Evolutionary conservation across 1,140 invertebrate genomes (phyloP), one percentile per base, ranked within the genome.

Genomic region (Medauroidea extradentata): DNA sequence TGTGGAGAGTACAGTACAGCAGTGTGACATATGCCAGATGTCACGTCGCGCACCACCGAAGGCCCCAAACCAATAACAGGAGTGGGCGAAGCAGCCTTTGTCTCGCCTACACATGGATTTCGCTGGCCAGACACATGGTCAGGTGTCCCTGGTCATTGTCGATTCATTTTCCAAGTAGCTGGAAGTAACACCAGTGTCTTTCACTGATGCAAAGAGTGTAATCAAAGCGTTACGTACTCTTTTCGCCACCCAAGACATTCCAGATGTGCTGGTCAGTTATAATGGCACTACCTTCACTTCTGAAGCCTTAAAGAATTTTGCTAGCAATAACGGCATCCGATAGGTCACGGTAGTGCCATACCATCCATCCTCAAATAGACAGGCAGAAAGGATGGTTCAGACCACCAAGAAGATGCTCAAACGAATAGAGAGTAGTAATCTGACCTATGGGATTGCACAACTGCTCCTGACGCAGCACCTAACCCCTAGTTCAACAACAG

Each of bases 261-360:
- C 72, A 39, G 64, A 72, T 46, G 59, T 63, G 1, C 25, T 75
- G 13, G 71, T 75, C 5, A 67, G 66, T 27, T 72, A 76, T 57
- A 74, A 75, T 65, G 74, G 70, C 16, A 68, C 68, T 25, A 61
- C 65, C 13, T 75, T 76, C 55, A 71, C 60, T 14, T 72, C 70
- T n/a, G 58, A 65, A 18, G 67, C 70, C 43, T 75, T 75, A 53
- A 63, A 66, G 54, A 19, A 46, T 11, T 74, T 73, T 61, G 65
- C 60, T 0, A 63, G 62, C n/a, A 16, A 19, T 29, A 52, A 52
- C n/a, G 50, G 50, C 19, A 52, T 52, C 16, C n/a, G 25, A 42
- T 16, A 4, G 16, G 25, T 52, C 16, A 21, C 19, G 8, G 18
- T 8, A 16, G 24, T 16, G 9, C 50, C 50, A 9, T 52, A 52